Evolutionary conservation across 2,888 invertebrate genomes (phyloP).

Genomic region (Physocephala rufipes): DNA sequence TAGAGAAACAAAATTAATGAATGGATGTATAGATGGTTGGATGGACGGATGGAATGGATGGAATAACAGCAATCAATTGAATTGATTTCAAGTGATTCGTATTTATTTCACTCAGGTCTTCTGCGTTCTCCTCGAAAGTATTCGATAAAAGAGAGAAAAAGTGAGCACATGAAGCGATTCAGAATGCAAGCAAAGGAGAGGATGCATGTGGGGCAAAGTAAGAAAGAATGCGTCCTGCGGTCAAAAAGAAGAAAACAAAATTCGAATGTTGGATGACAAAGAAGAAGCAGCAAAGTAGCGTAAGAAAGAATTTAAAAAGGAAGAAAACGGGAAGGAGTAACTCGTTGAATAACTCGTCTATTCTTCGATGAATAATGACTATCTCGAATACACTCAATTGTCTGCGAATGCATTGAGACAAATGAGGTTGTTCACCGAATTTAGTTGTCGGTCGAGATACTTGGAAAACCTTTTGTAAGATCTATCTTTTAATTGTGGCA

Average conservation of each 20-base stretch:
- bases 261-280: no score
- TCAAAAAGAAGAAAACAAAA: background rate
- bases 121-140: slow-evolving; percentile 18
- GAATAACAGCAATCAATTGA: slow-evolving; percentile 42
- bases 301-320: no score
- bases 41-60: background rate
- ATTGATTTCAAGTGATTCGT: slow-evolving; percentile 40
- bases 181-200: no score
- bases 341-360: no score
- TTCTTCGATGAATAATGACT: no score
- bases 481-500: slow-evolving; percentile 30
- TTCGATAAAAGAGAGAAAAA: background rate
- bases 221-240: no score
- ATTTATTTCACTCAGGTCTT: slow-evolving; percentile 23
- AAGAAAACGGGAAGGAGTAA: no score
- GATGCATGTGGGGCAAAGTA: no score
- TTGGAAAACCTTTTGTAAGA: slow-evolving; percentile 14
- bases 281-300: no score
- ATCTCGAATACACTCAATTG: no score
- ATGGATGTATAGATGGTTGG: slow-evolving; percentile 13
- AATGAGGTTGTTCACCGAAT: slow-evolving; percentile 10
- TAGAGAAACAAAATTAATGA: slow-evolving; percentile 5
- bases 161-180: no score
- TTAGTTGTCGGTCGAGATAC: background rate
- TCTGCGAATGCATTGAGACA: no score